Conservation (phyloP, 92 coral and sea anemone genomes). For the Epizoanthus stellaris region DNA sequence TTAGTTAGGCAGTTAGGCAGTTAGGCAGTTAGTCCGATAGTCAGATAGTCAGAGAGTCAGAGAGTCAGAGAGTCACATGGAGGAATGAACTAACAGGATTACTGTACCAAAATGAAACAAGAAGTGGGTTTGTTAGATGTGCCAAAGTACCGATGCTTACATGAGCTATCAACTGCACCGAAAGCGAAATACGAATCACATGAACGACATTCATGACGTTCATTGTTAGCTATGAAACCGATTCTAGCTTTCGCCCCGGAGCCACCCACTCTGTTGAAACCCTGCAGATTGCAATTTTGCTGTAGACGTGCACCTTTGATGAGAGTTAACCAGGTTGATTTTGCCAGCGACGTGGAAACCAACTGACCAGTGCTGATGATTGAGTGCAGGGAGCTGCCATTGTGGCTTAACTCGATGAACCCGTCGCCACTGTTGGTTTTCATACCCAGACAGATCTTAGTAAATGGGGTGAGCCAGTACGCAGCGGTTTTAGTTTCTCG, state of each 20-base stretch:
- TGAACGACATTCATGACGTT: neutral
- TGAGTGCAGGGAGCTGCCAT: conserved; percentile 6
- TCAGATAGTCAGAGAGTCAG: too few species aligned
- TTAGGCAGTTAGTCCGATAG: too few species aligned
- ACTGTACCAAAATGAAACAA: conserved; percentile 9
- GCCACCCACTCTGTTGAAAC: neutral
- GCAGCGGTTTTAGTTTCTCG: conserved; percentile 3
- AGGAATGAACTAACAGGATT: neutral
- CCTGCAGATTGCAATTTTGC: neutral
- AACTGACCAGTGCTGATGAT: neutral
- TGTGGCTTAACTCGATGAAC: conserved; percentile 8
- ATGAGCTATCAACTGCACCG: neutral
- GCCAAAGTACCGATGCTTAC: neutral
- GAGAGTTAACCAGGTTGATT: neutral
- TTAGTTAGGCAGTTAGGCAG: too few species aligned
- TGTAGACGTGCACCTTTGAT: neutral
- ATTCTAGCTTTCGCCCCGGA: neutral
- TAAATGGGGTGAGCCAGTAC: neutral
- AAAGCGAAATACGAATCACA: conserved; percentile 9
- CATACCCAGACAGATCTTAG: conserved; percentile 25
- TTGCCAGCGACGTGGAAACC: neutral
- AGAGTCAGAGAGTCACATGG: too few species aligned
- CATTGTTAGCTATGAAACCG: neutral
- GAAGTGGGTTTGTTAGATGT: neutral
- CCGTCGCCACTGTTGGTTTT: neutral